Percentiles rank a stretch among this genome's conserved stretches.
phyloP scores from a whole-genome alignment of 2,888 invertebrate genomes.

The Archips crataeganus region DNA sequence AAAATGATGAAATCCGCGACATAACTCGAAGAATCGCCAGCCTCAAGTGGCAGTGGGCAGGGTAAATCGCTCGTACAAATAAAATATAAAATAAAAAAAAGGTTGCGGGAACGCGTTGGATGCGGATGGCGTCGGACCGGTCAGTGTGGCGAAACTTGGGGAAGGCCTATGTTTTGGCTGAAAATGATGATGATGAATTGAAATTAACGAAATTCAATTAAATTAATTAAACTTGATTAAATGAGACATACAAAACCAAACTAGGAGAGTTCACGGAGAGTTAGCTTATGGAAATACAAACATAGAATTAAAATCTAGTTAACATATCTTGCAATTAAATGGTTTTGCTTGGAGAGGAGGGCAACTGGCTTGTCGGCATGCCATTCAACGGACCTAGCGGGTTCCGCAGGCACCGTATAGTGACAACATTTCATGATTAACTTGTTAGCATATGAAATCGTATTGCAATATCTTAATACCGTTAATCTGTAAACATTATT shows the following conservation, averaged over 20 bases:
- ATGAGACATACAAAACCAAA: not conserved
- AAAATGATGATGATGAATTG: too few relatives aligned
- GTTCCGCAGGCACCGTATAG: constrained; percentile 24
- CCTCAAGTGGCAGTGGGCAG: too few relatives aligned
- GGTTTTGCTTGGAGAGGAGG: not conserved
- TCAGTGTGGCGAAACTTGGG: too few relatives aligned
- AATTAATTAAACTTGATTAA: not conserved
- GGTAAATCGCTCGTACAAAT: too few relatives aligned
- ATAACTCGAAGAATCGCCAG: too few relatives aligned
- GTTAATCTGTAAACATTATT: not conserved
- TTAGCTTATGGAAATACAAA: not conserved
- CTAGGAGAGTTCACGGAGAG: not conserved
- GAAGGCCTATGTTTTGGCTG: too few relatives aligned
- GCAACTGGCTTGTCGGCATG: constrained; percentile 49
- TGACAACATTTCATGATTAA: constrained; percentile 1
- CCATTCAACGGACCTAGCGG: constrained; percentile 52
- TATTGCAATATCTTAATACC: not conserved
- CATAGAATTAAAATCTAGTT: constrained; percentile 2
- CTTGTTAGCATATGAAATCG: constrained; percentile 3
- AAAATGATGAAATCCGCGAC: too few relatives aligned
- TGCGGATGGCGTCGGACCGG: too few relatives aligned
- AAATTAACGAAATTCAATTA: too few relatives aligned
- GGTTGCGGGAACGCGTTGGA: too few relatives aligned
- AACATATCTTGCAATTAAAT: constrained; percentile 3
- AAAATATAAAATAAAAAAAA: too few relatives aligned